Percentiles rank a stretch among this genome's conserved stretches.
phyloP scores from a whole-genome alignment of 2,888 invertebrate genomes.

The Platerodrilus igneus region DNA sequence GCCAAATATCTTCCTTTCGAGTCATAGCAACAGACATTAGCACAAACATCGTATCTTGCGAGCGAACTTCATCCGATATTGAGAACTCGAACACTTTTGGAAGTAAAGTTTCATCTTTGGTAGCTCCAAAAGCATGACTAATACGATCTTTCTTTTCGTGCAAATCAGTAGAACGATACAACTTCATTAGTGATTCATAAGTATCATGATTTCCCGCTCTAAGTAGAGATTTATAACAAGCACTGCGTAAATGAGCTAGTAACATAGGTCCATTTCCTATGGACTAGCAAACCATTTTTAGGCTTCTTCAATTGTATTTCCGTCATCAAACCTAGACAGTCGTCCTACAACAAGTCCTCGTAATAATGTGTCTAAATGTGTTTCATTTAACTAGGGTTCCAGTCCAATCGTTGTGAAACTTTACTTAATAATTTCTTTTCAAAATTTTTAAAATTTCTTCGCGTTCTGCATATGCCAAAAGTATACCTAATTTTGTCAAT shows the following conservation, averaged over 20 bases:
- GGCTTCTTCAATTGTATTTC: conserved; percentile 73
- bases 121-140: conserved; percentile 76
- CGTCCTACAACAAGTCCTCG: conserved; percentile 78
- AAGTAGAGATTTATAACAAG: conserved; percentile 83
- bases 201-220: conserved; percentile 62
- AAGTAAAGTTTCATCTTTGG: conserved; percentile 66
- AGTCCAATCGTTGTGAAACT: conserved; percentile 71
- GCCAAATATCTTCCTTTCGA: conserved; percentile 77
- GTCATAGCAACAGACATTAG: conserved; percentile 81
- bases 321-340: conserved; percentile 77
- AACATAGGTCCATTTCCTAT: conserved; percentile 56
- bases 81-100: conserved; percentile 74
- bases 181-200: conserved; percentile 71
- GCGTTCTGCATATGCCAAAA: conserved; percentile 76
- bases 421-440: conserved; percentile 69
- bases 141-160: conserved; percentile 94
- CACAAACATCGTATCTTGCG: conserved; percentile 87
- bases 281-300: conserved; percentile 65
- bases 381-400: conserved; percentile 79
- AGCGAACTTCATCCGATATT: conserved; percentile 72
- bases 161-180: conserved; percentile 80
- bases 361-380: conserved; percentile 81
- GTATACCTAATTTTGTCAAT: conserved; percentile 65
- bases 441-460: conserved; percentile 69
- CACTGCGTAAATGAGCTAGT: conserved; percentile 81